Conservation (phyloP, 2,113 vertebrate species). For the Phalacrocorax pelagicus region DNA sequence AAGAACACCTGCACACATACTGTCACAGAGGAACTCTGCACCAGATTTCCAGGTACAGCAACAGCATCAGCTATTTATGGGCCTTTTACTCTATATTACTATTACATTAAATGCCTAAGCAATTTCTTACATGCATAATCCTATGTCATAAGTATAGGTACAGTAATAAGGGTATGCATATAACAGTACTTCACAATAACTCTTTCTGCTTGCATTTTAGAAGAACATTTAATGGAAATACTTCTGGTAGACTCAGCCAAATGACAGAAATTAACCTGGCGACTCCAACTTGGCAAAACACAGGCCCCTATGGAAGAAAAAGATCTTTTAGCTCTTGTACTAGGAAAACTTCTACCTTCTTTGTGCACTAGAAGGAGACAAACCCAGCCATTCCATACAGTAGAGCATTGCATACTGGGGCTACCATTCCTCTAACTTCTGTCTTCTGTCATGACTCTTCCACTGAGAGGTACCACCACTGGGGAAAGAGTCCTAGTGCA, state of each 20-base stretch:
- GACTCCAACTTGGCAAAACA: neutral
- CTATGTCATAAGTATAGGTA: neutral
- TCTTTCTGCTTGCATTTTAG: neutral
- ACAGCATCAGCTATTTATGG: neutral
- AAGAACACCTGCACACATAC: neutral
- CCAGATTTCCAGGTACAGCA: neutral
- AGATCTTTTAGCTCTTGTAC: neutral
- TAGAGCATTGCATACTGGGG: neutral
- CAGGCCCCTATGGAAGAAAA: neutral
- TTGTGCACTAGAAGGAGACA: neutral
- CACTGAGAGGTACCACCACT: neutral
- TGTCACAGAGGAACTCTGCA: neutral
- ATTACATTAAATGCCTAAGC: neutral
- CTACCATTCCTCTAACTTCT: neutral
- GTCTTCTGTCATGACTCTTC: neutral
- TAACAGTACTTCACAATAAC: neutral
- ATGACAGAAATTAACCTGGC: neutral
- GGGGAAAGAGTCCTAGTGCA: neutral
- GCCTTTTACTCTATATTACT: neutral
- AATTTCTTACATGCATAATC: neutral
- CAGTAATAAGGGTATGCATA: neutral
- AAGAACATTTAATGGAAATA: neutral
- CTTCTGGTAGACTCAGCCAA: neutral
- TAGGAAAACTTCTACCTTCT: neutral
- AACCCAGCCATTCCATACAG: neutral